phyloP scores from a whole-genome alignment of 2,797 vertebrate species.

The Myotis daubentonii region DNA sequence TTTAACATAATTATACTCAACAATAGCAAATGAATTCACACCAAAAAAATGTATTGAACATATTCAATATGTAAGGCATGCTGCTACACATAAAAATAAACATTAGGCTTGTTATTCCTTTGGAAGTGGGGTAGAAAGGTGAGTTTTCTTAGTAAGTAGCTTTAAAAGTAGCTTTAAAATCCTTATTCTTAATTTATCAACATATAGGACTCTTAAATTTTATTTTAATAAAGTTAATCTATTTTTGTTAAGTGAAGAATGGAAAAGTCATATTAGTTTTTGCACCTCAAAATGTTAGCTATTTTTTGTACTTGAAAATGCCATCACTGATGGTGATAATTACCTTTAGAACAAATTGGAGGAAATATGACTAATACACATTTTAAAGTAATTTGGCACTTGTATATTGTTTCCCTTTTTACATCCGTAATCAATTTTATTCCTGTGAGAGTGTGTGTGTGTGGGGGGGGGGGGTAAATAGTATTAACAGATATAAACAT shows the following conservation, averaged over 20 bases:
- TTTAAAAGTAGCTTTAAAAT: conserved; percentile 29
- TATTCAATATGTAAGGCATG: neutral
- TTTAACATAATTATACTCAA: neutral
- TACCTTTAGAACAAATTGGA: neutral
- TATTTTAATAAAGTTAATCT: neutral
- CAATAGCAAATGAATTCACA: neutral
- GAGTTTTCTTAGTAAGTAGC: neutral
- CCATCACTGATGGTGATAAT: neutral
- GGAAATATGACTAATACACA: neutral
- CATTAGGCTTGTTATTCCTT: neutral
- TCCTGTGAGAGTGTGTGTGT: neutral
- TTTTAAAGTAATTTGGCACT: conserved; percentile 33
- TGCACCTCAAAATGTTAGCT: neutral
- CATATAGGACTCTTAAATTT: neutral
- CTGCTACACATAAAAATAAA: neutral
- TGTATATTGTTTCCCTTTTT: conserved; percentile 5
- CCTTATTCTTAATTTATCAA: neutral
- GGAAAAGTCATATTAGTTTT: neutral
- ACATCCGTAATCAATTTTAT: neutral
- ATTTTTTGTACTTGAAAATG: conserved; percentile 1
- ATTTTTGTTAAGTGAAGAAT: neutral
- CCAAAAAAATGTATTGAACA: neutral
- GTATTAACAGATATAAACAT: neutral
- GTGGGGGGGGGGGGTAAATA: neutral
- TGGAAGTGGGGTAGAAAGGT: no score